Conservation (phyloP, 2,113 vertebrate genomes). For the Gambusia affinis region DNA sequence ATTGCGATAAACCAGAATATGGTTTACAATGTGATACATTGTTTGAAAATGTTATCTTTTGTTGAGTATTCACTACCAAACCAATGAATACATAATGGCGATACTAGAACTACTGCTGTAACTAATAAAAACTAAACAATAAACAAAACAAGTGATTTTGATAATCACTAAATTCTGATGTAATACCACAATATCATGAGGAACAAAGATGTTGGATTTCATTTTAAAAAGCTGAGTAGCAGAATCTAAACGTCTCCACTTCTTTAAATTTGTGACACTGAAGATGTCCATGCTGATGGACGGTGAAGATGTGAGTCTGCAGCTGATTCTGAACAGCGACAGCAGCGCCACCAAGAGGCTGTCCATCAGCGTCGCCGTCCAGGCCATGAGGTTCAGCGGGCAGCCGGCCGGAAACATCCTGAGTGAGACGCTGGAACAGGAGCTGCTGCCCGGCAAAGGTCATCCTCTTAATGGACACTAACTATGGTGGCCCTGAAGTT, state of each 20-base stretch:
- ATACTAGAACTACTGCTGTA: too few relatives aligned
- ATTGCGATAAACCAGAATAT: too few relatives aligned
- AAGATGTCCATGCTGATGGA: slow-evolving; percentile 41
- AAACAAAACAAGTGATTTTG: too few relatives aligned
- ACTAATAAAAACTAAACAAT: too few relatives aligned
- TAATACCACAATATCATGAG: too few relatives aligned
- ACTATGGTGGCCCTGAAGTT: too few relatives aligned
- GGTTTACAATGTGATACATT: too few relatives aligned
- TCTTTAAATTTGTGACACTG: neutral
- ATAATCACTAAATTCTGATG: too few relatives aligned
- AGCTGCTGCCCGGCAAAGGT: slow-evolving; percentile 57
- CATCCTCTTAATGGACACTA: neutral
- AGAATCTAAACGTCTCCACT: neutral
- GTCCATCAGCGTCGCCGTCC: slow-evolving; percentile 41
- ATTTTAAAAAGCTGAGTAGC: neutral
- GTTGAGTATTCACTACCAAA: too few relatives aligned
- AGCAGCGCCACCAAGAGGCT: neutral
- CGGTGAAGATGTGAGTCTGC: slow-evolving; percentile 52
- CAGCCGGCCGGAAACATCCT: neutral
- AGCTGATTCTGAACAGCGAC: slow-evolving; percentile 43
- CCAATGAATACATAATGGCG: too few relatives aligned
- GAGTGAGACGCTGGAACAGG: slow-evolving; percentile 2
- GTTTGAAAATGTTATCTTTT: too few relatives aligned
- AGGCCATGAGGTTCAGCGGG: slow-evolving; percentile 63
- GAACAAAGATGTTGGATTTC: neutral